These are phyloP conservation scores for Trypoxylus dichotomus DNA, from an alignment of 1,140 invertebrate genomes.

Conservation along the genomic window DNA sequence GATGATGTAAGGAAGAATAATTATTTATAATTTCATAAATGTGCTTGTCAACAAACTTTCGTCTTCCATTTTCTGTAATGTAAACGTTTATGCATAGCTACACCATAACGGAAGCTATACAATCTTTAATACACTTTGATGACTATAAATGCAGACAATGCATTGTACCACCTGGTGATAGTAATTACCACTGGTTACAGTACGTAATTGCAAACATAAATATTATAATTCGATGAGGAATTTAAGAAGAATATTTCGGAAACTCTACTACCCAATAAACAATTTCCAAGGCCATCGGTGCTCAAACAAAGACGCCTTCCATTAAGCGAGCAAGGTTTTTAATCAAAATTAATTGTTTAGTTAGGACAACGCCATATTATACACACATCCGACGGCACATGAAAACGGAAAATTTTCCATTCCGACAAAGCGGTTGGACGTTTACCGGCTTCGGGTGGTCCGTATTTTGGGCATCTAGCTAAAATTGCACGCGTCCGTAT, in stretches of 20 bases:
- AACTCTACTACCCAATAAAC: background rate
- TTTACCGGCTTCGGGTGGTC: background rate
- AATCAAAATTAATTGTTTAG: background rate
- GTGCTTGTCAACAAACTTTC: no score
- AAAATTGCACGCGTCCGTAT: background rate
- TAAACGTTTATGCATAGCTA: no score
- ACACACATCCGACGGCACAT: background rate
- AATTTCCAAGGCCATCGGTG: background rate
- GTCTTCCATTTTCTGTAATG: no score
- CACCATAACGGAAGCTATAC: no score
- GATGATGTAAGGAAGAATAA: no score
- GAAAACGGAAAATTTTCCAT: background rate
- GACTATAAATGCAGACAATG: no score
- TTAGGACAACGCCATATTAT: background rate
- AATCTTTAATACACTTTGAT: no score
- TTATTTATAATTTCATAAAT: no score
- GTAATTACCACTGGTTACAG: no score
- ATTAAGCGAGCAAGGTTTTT: background rate
- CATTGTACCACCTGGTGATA: no score
- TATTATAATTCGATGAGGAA: background rate
- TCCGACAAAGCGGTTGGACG: background rate
- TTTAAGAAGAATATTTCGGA: background rate
- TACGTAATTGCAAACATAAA: background rate
- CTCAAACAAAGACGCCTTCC: background rate
- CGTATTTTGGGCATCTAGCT: background rate